Percentiles rank a stretch among this genome's conserved stretches.
Evolutionary conservation across 2,888 invertebrate genomes (phyloP).

Genomic region (Chrysina gloriosa): DNA sequence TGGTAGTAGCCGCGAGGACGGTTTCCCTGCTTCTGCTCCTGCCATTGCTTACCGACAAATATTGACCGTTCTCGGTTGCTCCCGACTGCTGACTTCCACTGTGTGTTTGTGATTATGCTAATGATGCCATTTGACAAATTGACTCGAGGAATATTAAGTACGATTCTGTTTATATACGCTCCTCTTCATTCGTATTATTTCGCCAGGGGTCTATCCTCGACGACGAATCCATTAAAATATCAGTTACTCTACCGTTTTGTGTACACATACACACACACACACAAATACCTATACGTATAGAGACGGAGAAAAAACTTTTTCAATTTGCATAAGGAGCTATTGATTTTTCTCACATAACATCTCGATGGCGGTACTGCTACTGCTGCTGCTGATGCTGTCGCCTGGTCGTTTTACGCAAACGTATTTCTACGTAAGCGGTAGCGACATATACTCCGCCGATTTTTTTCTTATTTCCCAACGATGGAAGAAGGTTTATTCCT

Average conservation of each 20-base stretch:
- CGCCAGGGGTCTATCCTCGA: slow-evolving; percentile 21
- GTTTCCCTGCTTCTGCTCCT: slow-evolving; percentile 1
- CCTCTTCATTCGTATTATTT: slow-evolving; percentile 25
- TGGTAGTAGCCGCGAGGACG: not conserved
- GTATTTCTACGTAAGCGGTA: not conserved
- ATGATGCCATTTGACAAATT: slow-evolving; percentile 48
- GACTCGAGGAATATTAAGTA: slow-evolving; percentile 45
- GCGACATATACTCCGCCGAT: not conserved
- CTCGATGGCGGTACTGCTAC: not conserved
- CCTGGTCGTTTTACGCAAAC: slow-evolving; percentile 1
- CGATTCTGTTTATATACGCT: slow-evolving; percentile 40
- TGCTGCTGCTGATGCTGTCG: too few relatives aligned
- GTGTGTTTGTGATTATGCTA: slow-evolving; percentile 47
- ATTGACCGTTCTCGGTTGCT: slow-evolving; percentile 43
- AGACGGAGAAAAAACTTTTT: slow-evolving; percentile 12
- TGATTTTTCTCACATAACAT: slow-evolving; percentile 41
- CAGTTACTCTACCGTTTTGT: slow-evolving; percentile 40
- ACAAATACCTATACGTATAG: too few relatives aligned
- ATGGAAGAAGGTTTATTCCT: not conserved
- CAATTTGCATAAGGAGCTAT: slow-evolving; percentile 44
- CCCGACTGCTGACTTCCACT: slow-evolving; percentile 35
- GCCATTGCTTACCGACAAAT: slow-evolving; percentile 35
- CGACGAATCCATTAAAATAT: slow-evolving; percentile 45
- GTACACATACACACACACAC: slow-evolving; percentile 6
- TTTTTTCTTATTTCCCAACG: not conserved